Evolutionary conservation across 2,113 vertebrate genomes (phyloP).

Genomic region (Ploceus nigricollis): DNA sequence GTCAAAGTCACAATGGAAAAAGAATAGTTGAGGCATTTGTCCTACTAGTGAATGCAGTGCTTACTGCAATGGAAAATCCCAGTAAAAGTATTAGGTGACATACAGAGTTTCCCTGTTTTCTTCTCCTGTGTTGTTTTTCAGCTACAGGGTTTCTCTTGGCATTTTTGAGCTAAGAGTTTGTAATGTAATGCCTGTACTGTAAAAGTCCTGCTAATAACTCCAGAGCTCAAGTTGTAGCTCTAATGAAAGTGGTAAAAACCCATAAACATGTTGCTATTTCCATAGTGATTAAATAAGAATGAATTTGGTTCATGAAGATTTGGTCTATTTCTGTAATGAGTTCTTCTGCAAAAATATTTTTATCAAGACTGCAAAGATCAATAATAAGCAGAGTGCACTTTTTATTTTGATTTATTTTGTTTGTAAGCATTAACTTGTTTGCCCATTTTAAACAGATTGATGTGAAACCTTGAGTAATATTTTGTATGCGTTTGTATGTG

Average conservation of each 20-base stretch:
- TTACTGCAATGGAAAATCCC: background rate
- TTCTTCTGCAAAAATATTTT: background rate
- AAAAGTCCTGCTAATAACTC: background rate
- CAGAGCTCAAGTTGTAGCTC: background rate
- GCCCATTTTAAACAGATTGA: background rate
- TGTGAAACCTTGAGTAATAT: background rate
- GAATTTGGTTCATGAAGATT: background rate
- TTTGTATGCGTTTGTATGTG: background rate
- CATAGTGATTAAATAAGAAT: background rate
- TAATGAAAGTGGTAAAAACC: background rate
- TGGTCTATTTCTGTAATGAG: background rate
- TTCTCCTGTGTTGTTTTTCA: background rate
- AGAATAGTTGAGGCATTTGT: background rate
- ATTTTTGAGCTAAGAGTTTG: background rate
- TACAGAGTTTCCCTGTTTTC: background rate
- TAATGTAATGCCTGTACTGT: background rate
- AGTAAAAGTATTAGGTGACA: background rate
- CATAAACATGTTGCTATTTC: background rate
- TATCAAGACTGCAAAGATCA: background rate
- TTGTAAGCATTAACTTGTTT: background rate
- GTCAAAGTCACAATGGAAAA: background rate
- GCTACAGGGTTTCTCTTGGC: background rate
- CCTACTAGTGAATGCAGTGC: background rate
- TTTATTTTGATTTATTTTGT: background rate
- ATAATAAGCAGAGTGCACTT: background rate